Evolutionary conservation across 2,797 vertebrate genomes (phyloP), one percentile per base, ranked within the genome.

Genomic region (Petrocephalus schoutedeni): DNA sequence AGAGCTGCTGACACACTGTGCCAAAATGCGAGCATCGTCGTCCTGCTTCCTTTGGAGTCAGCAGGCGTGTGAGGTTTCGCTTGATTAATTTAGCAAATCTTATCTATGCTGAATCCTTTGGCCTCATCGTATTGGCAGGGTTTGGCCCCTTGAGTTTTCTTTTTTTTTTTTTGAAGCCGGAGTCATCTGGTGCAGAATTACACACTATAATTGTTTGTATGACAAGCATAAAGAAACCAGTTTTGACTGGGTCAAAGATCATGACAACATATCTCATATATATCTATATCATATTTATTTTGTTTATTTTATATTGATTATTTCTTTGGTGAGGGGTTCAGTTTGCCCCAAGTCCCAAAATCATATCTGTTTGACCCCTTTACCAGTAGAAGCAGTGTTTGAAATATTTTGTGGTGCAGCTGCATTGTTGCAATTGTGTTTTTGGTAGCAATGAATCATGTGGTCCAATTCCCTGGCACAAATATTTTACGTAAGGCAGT

Each of bases 11-110:
- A 49, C 32, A 8, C 59, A 89, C n/a, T 54, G 59, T 16, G 88
- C 86, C 86, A 88, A 88, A 87, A 88, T 51, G 41, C n/a, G 8
- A n/a, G 86, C 32, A 19, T 86, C 16, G 49, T 10, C 49, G 32
- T n/a, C n/a, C 23, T 28, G 51, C 45, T 84, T 84, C 45, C 51
- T 7, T 54, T 16, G 82, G 49, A 32, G 82, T 85, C 82, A 85
- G 82, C 82, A 85, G 49, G 21, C 10, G 21, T 56, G 21, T 56
- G 82, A 51, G 49, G 82, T 85, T 85, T 85, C 49, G 49, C 53
- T 41, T 58, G 32, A 59, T 86, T 86, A 53, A 86, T 86, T 61
- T 85, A 64, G 88, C 83, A 86, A 56, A 41, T 53, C 56, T 28
- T 45, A 57, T 57, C 28, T 58, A 19, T 41, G 56, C 23, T n/a